These are phyloP conservation scores for Carlito syrichta DNA, from an alignment of 2,113 vertebrate species.

Conservation along the genomic window DNA sequence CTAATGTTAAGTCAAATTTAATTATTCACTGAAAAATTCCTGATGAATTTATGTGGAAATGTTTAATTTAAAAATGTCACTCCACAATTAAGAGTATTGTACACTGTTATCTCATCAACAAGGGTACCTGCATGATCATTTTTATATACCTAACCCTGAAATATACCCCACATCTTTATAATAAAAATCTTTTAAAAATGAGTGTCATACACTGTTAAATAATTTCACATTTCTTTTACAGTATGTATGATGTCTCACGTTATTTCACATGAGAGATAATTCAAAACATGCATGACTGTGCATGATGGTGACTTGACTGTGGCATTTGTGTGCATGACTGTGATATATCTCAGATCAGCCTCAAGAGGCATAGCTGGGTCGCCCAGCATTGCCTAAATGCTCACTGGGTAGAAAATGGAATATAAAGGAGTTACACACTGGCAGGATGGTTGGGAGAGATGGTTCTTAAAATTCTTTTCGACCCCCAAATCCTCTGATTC, in stretches of 20 bases:
- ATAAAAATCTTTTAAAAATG: too few relatives aligned
- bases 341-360: neutral
- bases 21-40: neutral
- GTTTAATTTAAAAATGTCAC: neutral
- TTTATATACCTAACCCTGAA: too few relatives aligned
- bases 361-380: neutral
- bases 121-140: too few relatives aligned
- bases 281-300: too few relatives aligned
- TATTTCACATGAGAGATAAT: neutral
- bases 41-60: neutral
- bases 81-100: neutral
- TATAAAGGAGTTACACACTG: neutral
- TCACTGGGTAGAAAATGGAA: neutral
- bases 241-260: neutral
- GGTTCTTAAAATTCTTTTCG: neutral
- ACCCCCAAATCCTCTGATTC: neutral
- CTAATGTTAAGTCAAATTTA: neutral
- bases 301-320: too few relatives aligned
- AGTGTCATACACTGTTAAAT: too few relatives aligned
- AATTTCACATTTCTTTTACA: neutral
- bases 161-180: too few relatives aligned
- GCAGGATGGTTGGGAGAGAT: neutral
- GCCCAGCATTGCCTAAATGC: neutral
- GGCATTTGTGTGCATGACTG: neutral
- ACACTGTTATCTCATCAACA: too few relatives aligned